phyloP scores from a whole-genome alignment of 92 coral and sea anemone species.

The Paragorgia papillata region DNA sequence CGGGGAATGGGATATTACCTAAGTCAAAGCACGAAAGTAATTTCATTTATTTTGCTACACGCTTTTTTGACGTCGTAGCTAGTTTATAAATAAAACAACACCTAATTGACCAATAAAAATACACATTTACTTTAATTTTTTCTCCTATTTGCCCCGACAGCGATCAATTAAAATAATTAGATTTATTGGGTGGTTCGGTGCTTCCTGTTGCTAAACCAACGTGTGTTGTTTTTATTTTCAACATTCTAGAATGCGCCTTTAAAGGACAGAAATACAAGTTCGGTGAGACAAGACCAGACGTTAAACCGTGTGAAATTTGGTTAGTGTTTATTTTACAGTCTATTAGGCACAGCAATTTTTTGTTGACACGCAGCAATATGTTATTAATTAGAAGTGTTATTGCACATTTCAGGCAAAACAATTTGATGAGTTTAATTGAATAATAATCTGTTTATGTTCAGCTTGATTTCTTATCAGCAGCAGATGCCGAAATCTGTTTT shows the following conservation, averaged over 20 bases:
- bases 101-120: not conserved
- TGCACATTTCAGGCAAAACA: conserved; percentile 15
- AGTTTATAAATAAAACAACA: no score
- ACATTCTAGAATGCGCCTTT: conserved; percentile 61
- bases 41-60: no score
- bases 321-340: conserved; percentile 34
- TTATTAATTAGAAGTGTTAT: not conserved
- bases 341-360: not conserved
- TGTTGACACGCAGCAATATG: not conserved
- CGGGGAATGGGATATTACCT: no score
- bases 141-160: no score
- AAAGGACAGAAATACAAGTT: conserved; percentile 59
- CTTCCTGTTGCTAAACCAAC: no score
- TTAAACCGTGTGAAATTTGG: conserved; percentile 79
- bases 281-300: conserved; percentile 72
- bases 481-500: no score
- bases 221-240: conserved; percentile 4
- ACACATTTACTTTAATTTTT: not conserved
- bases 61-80: no score
- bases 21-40: no score
- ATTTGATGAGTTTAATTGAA: conserved; percentile 12
- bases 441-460: conserved; percentile 30
- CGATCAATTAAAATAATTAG: no score
- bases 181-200: no score
- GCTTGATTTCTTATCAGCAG: no score